Evolutionary conservation across 2,113 vertebrate species (phyloP).

Genomic region (Myrmecobius fasciatus): DNA sequence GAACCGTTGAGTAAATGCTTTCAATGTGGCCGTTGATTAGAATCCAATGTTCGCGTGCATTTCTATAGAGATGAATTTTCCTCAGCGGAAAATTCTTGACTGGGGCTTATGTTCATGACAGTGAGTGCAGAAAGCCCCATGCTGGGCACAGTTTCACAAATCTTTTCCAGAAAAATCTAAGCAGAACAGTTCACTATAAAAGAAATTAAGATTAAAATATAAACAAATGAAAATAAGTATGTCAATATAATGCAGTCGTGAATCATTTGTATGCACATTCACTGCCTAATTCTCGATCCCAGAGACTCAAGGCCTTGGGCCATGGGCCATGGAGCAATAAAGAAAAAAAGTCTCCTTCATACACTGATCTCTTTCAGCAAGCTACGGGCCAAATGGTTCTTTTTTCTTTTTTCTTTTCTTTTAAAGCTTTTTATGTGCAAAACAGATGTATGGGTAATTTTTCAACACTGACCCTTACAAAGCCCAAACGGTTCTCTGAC

Average conservation of each 20-base stretch:
- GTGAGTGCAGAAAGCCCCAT: slow-evolving; percentile 49
- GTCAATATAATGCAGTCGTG: slow-evolving; percentile 51
- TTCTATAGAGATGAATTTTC: slow-evolving; percentile 59
- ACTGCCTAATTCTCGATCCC: slow-evolving; percentile 40
- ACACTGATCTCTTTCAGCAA: slow-evolving; percentile 44
- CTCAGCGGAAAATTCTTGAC: slow-evolving; percentile 56
- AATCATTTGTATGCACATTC: slow-evolving; percentile 52
- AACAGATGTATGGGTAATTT: too few species aligned
- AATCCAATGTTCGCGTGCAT: slow-evolving; percentile 46
- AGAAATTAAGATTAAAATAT: slow-evolving; percentile 65
- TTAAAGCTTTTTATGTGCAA: too few species aligned
- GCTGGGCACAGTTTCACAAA: slow-evolving; percentile 40
- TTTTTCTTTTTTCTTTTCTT: too few species aligned
- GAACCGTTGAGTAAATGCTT: slow-evolving; percentile 31
- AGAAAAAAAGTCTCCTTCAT: slow-evolving; percentile 45
- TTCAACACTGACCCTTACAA: too few species aligned
- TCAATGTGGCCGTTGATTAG: slow-evolving; percentile 45
- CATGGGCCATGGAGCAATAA: slow-evolving; percentile 34
- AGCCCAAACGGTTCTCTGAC: slow-evolving; percentile 28
- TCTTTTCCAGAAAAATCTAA: slow-evolving; percentile 51
- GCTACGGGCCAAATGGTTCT: slow-evolving; percentile 31
- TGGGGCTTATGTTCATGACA: slow-evolving; percentile 47
- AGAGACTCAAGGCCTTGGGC: slow-evolving; percentile 28
- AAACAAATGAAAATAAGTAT: slow-evolving; percentile 63
- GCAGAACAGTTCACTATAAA: slow-evolving; percentile 50